Evolutionary conservation across 2,113 vertebrate genomes (phyloP), one percentile per base, ranked within the genome.

Genomic region (Syngnathoides biaculeatus): DNA sequence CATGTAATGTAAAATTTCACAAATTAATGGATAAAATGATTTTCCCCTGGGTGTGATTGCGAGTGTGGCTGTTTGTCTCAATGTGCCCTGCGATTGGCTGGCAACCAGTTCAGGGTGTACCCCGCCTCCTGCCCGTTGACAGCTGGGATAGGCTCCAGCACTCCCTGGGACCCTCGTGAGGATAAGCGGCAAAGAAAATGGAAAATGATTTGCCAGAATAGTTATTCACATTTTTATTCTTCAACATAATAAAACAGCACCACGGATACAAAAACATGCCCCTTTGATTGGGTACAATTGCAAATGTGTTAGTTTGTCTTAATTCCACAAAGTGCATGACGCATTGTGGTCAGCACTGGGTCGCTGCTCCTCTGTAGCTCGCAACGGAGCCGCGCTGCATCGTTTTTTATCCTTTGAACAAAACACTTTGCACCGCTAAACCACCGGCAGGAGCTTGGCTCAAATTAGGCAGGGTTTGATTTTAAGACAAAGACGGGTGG

Each of bases 211-310:
- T 22, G 5, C n/a, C 20, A 11, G 14, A n/a, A 68, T 67, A 72
- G 43, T 0, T 19, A 43, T 66, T 75, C 72, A 92, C 90, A 89
- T 84, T 85, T 92, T 93, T 90, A 90, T 89, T 92, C 75, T 86
- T 90, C 81, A 87, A 88, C 75, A 76, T 85, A 87, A 75, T 78
- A 75, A 90, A 90, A 90, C 79, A 77, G 75, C 84, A 88, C 90
- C 80, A 86, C 71, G 57, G 73, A 92, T 90, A 91, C 83, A 90
- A 87, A 89, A 85, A 88, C 67, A 79, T 67, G 65, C 67, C 71
- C 77, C 82, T 82, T 77, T 72, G 81, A 78, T 72, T 72, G 64
- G 76, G 75, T 79, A 84, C 81, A 84, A 86, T 86, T 80, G 87
- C 84, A 86, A 82, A 78, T 74, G 20, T 88, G 65, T 79, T 71